phyloP scores from a whole-genome alignment of 2,797 vertebrate genomes.

The Eleutherodactylus coqui region DNA sequence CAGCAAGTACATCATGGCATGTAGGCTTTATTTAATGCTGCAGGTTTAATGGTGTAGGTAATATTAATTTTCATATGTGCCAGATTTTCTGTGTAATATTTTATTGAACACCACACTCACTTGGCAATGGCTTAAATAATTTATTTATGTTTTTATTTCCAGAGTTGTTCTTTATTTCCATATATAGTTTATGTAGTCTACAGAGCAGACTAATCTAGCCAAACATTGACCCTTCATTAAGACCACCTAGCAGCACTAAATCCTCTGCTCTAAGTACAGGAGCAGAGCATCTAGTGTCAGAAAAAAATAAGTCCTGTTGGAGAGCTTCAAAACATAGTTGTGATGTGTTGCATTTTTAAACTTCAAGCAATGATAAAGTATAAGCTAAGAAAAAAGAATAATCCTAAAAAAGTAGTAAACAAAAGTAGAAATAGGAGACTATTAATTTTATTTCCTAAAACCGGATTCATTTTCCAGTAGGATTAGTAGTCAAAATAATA shows the following conservation, averaged over 20 bases:
- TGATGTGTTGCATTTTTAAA: background rate
- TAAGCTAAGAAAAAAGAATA: too few relatives aligned
- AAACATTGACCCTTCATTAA: constrained; percentile 2
- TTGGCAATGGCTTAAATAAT: constrained; percentile 10
- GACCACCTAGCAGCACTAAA: constrained; percentile 4
- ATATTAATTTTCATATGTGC: background rate
- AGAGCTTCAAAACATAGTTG: background rate
- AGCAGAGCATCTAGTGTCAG: background rate
- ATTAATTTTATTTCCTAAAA: too few relatives aligned
- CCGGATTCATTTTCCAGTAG: too few relatives aligned
- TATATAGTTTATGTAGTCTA: constrained; percentile 54
- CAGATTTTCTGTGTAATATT: constrained; percentile 1
- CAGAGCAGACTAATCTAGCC: background rate
- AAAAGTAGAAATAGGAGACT: too few relatives aligned
- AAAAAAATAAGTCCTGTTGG: background rate
- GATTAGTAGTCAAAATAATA: too few relatives aligned
- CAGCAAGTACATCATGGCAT: background rate
- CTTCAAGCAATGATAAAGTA: too few relatives aligned
- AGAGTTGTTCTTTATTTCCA: constrained; percentile 69
- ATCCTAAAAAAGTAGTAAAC: too few relatives aligned
- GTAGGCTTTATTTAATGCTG: background rate
- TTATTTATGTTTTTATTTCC: constrained; percentile 1
- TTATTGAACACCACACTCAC: background rate
- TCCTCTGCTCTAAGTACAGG: background rate
- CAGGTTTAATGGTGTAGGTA: background rate